These are phyloP conservation scores for Plectropomus leopardus DNA, from an alignment of 2,113 vertebrate genomes.

Conservation along the genomic window DNA sequence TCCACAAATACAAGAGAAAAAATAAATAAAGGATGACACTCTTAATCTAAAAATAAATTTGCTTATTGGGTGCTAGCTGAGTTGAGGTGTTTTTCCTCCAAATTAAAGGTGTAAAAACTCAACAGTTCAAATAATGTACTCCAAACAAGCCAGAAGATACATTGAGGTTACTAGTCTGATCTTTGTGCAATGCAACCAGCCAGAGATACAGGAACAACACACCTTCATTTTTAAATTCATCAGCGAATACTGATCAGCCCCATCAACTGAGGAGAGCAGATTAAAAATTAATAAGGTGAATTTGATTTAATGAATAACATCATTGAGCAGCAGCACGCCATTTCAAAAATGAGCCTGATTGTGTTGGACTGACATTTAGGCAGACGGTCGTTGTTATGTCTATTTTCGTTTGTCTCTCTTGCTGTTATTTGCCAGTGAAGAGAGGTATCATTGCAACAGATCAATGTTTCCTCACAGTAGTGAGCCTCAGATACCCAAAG, in stretches of 20 bases:
- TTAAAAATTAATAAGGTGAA: slow-evolving; percentile 49
- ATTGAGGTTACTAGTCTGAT: not conserved
- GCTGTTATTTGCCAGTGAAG: not conserved
- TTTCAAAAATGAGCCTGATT: slow-evolving; percentile 39
- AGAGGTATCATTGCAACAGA: slow-evolving; percentile 1
- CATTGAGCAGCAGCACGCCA: slow-evolving; percentile 5
- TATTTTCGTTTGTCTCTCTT: not conserved
- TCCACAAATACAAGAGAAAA: no score
- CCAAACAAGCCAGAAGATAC: not conserved
- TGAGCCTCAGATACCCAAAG: not conserved
- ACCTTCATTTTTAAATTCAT: slow-evolving; percentile 38
- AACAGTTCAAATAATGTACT: not conserved
- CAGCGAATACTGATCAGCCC: slow-evolving; percentile 43
- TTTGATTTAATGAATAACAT: slow-evolving; percentile 47
- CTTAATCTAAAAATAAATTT: no score
- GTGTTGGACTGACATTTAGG: slow-evolving; percentile 34
- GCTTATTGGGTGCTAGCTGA: not conserved
- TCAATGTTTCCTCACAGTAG: slow-evolving; percentile 20
- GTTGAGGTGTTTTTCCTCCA: slow-evolving; percentile 19
- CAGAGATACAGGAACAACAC: not conserved
- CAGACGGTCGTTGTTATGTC: slow-evolving; percentile 26
- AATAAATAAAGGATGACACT: no score
- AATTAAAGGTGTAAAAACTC: slow-evolving; percentile 8
- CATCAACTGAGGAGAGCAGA: slow-evolving; percentile 17
- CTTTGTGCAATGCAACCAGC: slow-evolving; percentile 11